A percentile compares a stretch with the other conserved stretches of the same genome.
Conservation (phyloP, 2,797 vertebrate species). For the Emys orbicularis region DNA sequence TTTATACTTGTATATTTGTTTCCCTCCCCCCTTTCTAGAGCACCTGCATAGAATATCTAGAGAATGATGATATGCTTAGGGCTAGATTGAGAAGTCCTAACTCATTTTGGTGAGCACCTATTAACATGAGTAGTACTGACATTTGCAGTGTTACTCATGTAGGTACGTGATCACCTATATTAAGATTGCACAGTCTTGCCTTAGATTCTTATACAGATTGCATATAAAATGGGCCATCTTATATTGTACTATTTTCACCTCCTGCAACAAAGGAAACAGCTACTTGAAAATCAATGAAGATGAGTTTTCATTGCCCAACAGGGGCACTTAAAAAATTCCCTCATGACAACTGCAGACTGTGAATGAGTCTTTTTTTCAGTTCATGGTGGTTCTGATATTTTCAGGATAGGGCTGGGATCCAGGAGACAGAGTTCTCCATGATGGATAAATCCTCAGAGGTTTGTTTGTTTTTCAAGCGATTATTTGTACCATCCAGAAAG, state of each 20-base stretch:
- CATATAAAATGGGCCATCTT: conserved; percentile 19
- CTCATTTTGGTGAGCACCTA: background rate
- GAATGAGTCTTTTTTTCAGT: conserved; percentile 19
- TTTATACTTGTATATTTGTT: background rate
- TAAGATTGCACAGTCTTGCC: background rate
- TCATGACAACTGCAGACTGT: conserved; percentile 9
- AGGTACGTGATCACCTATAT: background rate
- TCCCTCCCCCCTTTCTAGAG: rapidly evolving
- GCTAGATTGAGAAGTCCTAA: background rate
- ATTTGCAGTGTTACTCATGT: background rate
- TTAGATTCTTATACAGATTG: conserved; percentile 65
- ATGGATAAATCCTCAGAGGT: background rate
- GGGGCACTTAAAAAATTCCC: conserved; percentile 22
- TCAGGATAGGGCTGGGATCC: background rate
- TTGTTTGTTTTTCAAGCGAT: background rate
- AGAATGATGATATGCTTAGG: background rate
- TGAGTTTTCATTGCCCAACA: conserved; percentile 20
- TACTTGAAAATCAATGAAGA: conserved; percentile 70
- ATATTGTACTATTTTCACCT: conserved; percentile 64
- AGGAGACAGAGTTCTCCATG: background rate
- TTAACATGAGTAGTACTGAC: background rate
- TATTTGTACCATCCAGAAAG: background rate
- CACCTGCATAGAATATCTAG: background rate
- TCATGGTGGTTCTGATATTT: background rate
- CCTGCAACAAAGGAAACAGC: conserved; percentile 40